Percentiles rank a stretch among this genome's conserved stretches.
Evolutionary conservation across 2,888 invertebrate species (phyloP).

Genomic region (Hypomecis punctinalis): DNA sequence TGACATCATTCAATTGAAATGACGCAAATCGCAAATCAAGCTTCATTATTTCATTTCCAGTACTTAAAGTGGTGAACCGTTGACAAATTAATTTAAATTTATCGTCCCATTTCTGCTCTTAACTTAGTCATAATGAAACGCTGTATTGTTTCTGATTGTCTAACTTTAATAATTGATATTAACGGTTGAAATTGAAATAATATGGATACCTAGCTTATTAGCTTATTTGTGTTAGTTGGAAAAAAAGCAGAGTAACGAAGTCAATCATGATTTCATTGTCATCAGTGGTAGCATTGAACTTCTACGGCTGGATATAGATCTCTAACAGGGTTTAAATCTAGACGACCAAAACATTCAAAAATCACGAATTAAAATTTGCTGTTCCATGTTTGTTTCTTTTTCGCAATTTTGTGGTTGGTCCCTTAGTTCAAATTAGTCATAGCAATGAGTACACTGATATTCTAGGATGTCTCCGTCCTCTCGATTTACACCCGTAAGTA

Average conservation of each 20-base stretch:
- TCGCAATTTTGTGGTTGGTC: too few species aligned
- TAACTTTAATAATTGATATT: constrained; percentile 1
- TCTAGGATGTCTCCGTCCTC: too few species aligned
- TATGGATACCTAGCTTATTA: neutral
- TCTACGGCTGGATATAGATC: too few species aligned
- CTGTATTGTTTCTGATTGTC: neutral
- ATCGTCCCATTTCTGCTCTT: neutral
- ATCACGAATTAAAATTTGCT: too few species aligned
- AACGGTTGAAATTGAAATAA: constrained; percentile 10
- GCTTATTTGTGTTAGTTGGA: neutral
- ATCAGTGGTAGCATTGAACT: too few species aligned
- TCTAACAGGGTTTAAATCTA: too few species aligned
- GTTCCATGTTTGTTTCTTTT: too few species aligned
- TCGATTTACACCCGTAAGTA: too few species aligned
- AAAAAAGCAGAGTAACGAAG: neutral
- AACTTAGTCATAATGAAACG: neutral
- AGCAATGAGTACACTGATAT: too few species aligned
- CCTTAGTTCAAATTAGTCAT: too few species aligned
- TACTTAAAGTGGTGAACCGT: neutral
- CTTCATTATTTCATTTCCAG: constrained; percentile 1
- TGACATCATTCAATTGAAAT: neutral
- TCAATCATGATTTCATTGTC: too few species aligned
- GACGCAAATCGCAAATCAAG: neutral
- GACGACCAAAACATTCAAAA: too few species aligned
- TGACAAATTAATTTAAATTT: constrained; percentile 5